Evolutionary conservation across 35 echinoderm and acorn worm species (phyloP), one percentile per base, ranked within the genome.

Genomic region (Ophioderma brevispina): DNA sequence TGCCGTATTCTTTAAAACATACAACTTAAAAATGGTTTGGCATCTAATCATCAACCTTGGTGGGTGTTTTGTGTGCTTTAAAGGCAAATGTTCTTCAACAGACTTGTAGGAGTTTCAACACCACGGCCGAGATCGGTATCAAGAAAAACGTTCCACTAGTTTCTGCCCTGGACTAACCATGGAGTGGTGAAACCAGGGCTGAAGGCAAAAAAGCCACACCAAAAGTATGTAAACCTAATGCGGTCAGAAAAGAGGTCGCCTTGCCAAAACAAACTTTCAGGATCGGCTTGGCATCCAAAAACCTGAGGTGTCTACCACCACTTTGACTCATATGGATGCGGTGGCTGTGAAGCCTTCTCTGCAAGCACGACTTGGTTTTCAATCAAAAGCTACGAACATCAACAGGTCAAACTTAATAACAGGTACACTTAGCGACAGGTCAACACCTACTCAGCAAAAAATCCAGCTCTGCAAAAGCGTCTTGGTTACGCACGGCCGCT

Each of bases 251-350:
- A 39, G 77, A 75, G 36, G 46, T 64, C n/a, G 79, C 40, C 13
- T 34, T 75, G 30, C 76, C 38, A 38, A 36, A 59, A 40, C 77
- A 80, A 59, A 43, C 13, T 40, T 85, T 23, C 37, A 78, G 82
- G 90, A 91, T 30, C 81, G 90, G 13, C 49, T 91, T 1, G 90
- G 90, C 25, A 82, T 91, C 3, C 90, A 91, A 34, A 84, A 78
- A 36, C 75, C 81, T 18, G 90, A 91, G 40, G 49, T 91, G 13
- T 91, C 90, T 31, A 91, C 90, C 30, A 91, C 90, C 8, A 85
- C 90, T 78, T n/a, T n/a, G 13, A 75, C 83, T 2, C 90, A 91
- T 39, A 91, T 91, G 90, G 90, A 91, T 85, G 11, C 81, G 19
- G 75, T 91, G 41, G 82, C 64, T 15, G 40, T 91, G 39, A 91